A percentile compares a stretch with the other conserved stretches of the same genome.
phyloP scores from a whole-genome alignment of 2,797 vertebrate species.

The Synanceia verrucosa region DNA sequence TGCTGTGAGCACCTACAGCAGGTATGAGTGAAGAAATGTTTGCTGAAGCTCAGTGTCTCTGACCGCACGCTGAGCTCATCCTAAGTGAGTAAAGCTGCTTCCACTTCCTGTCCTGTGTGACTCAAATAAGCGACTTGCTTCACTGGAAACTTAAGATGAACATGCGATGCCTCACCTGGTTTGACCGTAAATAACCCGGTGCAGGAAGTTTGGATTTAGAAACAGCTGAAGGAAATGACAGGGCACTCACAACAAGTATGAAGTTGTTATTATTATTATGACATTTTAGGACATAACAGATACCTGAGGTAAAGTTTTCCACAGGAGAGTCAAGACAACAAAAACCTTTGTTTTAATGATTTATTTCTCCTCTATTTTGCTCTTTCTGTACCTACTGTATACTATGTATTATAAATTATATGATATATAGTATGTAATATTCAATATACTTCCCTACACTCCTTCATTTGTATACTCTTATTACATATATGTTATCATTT shows the following conservation, averaged over 20 bases:
- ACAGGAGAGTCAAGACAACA: background rate
- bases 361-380: no score
- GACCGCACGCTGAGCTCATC: background rate
- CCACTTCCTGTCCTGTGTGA: conserved; percentile 3
- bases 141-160: conserved; percentile 26
- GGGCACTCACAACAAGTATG: background rate
- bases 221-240: background rate
- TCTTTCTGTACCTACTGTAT: no score
- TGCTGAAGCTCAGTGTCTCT: background rate
- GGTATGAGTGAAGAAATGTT: conserved; percentile 1
- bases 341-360: background rate
- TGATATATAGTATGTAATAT: no score
- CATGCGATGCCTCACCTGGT: background rate
- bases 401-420: no score
- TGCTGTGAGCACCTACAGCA: no score
- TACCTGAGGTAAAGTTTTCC: background rate
- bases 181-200: conserved; percentile 4
- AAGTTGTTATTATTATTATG: conserved; percentile 4
- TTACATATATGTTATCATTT: no score
- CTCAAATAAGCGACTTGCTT: conserved; percentile 12
- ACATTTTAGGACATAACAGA: background rate
- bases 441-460: no score
- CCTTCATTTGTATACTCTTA: no score
- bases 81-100: background rate
- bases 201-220: background rate